Conservation (phyloP, 2,888 invertebrate species). For the Caenorhabditis japonica region DNA sequence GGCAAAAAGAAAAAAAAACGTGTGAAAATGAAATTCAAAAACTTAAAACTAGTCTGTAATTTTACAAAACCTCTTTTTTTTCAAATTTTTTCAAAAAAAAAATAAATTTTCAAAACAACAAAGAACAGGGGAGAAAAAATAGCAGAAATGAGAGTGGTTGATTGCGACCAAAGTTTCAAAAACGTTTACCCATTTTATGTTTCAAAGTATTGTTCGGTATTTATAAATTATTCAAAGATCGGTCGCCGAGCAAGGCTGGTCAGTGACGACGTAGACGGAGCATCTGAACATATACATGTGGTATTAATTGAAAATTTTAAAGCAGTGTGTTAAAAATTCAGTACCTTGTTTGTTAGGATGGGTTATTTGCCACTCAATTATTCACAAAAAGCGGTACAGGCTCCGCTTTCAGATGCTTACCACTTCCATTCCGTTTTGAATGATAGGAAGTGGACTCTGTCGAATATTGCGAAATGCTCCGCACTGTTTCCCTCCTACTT, state of each 20-base stretch:
- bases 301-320: no score
- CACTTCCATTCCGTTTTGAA: slow-evolving; percentile 30
- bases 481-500: slow-evolving; percentile 21
- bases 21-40: no score
- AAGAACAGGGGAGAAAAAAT: not conserved
- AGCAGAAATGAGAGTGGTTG: not conserved
- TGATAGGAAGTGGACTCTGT: slow-evolving; percentile 26
- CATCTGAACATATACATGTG: slow-evolving; percentile 35
- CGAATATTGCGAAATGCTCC: slow-evolving; percentile 32
- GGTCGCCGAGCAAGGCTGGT: slow-evolving; percentile 29
- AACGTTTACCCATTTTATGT: slow-evolving; percentile 27
- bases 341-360: no score
- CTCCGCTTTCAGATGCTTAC: slow-evolving; percentile 3
- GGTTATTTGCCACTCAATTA: no score
- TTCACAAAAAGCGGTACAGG: no score
- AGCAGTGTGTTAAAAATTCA: no score
- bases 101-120: no score
- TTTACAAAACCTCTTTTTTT: no score
- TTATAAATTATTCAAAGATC: slow-evolving; percentile 49
- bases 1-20: no score
- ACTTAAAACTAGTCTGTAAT: no score
- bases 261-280: slow-evolving; percentile 24
- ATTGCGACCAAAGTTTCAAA: not conserved
- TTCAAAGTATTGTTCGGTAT: not conserved
- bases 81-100: no score